Evolutionary conservation across 2,113 vertebrate species (phyloP).

Genomic region (Cisticola juncidis): DNA sequence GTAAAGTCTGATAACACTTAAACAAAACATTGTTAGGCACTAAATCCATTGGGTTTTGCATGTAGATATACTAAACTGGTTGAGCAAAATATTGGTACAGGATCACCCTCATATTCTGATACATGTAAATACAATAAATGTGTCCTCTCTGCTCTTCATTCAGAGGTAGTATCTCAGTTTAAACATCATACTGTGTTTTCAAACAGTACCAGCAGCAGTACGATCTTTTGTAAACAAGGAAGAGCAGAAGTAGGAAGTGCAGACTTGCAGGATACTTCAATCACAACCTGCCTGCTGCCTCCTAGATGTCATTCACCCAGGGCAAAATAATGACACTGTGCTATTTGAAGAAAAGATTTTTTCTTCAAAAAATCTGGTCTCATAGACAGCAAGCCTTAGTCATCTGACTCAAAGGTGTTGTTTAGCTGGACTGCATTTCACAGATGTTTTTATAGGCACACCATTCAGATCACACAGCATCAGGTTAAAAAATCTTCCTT

Average conservation of each 20-base stretch:
- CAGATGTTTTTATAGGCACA: not conserved
- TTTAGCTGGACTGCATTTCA: not conserved
- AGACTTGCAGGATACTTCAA: not conserved
- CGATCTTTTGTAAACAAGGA: not conserved
- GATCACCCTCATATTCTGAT: not conserved
- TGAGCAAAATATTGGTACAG: not conserved
- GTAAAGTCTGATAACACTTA: not conserved
- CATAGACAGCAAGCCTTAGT: not conserved
- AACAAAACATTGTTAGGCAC: not conserved
- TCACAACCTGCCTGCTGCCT: not conserved
- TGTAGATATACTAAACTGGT: not conserved
- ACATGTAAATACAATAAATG: not conserved
- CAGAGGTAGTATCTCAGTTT: not conserved
- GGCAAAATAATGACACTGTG: not conserved
- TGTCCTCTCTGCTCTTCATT: not conserved
- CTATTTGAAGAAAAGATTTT: not conserved
- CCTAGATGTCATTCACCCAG: not conserved
- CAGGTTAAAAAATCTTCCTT: not conserved
- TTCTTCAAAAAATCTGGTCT: not conserved
- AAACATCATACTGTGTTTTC: not conserved
- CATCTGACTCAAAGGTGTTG: not conserved
- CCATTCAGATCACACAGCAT: not conserved
- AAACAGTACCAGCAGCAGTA: not conserved
- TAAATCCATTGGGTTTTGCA: not conserved
- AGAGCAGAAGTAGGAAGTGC: not conserved